Conservation (phyloP, 64 coral and sea anemone genomes). For the Montipora cactus region DNA sequence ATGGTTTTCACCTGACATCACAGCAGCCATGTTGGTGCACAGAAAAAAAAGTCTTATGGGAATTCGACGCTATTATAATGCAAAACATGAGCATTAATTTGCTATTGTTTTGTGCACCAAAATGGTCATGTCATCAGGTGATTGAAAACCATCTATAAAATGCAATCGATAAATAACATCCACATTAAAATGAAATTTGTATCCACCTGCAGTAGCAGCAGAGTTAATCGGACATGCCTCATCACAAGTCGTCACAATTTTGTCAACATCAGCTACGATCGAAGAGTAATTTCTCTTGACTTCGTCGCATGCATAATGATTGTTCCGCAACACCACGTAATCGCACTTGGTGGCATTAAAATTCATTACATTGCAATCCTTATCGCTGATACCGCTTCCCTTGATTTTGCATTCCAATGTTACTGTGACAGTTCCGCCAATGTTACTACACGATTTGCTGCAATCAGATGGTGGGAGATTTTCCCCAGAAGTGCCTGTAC, state of each 20-base stretch:
- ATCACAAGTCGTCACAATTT: background rate
- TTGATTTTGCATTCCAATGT: slow-evolving; percentile 8
- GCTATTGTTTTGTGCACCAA: too few species aligned
- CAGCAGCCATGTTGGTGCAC: too few species aligned
- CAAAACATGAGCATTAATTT: too few species aligned
- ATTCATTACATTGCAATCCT: background rate
- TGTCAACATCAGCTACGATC: background rate
- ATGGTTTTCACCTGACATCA: too few species aligned
- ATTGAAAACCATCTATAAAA: too few species aligned
- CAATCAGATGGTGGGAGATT: background rate
- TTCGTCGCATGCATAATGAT: background rate
- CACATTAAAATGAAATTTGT: too few species aligned
- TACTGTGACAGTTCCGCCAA: slow-evolving; percentile 5
- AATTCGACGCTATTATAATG: too few species aligned
- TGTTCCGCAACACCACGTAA: background rate
- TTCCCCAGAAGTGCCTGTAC: background rate
- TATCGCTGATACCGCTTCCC: background rate
- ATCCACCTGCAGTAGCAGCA: background rate
- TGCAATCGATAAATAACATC: too few species aligned
- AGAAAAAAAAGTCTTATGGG: too few species aligned
- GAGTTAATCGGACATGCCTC: background rate
- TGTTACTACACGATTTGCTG: background rate
- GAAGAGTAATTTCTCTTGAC: slow-evolving; percentile 1
- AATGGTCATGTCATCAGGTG: too few species aligned
- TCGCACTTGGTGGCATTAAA: slow-evolving; percentile 10